A percentile compares a stretch with the other conserved stretches of the same genome.
Conservation (phyloP, 2,888 invertebrate species). For the Slavum lentiscoides region DNA sequence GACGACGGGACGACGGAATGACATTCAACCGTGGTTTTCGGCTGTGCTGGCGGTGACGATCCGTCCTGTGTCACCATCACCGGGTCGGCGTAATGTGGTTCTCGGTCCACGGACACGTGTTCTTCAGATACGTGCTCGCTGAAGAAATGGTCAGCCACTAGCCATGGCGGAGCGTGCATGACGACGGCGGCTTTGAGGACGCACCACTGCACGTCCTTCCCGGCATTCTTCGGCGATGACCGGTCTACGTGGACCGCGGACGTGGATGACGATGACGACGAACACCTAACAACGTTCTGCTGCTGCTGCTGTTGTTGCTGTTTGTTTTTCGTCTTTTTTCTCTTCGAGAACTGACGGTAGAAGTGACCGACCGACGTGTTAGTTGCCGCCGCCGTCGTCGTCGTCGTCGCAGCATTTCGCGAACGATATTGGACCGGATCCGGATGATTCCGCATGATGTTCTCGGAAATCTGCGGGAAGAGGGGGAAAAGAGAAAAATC, state of each 20-base stretch:
- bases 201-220: not conserved
- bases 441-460: not conserved
- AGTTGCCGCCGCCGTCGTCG: not conserved
- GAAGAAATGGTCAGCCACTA: constrained; percentile 55
- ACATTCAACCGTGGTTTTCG: not conserved
- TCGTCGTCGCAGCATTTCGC: not conserved
- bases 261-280: not conserved
- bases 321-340: constrained; percentile 23
- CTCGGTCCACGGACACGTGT: constrained; percentile 54
- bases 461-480: not conserved
- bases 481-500: too few species aligned
- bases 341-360: constrained; percentile 42
- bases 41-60: not conserved
- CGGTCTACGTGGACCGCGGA: too few species aligned
- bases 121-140: constrained; percentile 53
- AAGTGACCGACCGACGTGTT: constrained; percentile 1
- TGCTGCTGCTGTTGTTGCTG: not conserved
- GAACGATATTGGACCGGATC: not conserved
- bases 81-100: constrained; percentile 51
- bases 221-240: not conserved
- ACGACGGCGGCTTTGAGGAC: constrained; percentile 6
- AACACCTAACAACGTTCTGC: not conserved
- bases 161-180: constrained; percentile 55
- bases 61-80: constrained; percentile 37
- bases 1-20: not conserved